Base-by-base conservation (phyloP, 2,113 vertebrate genomes). In the Trogon surrucura region DNA sequence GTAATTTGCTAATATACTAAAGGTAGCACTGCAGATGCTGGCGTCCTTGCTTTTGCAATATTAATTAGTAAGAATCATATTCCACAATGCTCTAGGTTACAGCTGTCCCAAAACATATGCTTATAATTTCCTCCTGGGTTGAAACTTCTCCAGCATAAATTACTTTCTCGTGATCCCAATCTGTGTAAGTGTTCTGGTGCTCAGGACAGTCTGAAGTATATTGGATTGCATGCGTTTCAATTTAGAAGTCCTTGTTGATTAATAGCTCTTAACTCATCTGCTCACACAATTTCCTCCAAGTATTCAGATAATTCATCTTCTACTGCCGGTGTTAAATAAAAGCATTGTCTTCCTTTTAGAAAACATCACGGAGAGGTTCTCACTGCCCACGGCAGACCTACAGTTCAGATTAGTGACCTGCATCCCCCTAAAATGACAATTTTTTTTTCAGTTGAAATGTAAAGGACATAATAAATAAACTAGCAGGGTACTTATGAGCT, bases 261-360 rank as follows among this genome's bases (percentile, higher is more conserved):
- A 96, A 97, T 96, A 95, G 85, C 56, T 75, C 89, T 96, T 92
- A 97, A 93, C 91, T 94, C 94, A 93, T 95, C 91, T 96, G 87
- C 85, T 96, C 92, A 96, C 82, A 97, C 91, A 96, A 93, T 96
- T 95, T 96, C 94, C 94, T 96, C 73, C 84, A 93, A 92, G 73
- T 87, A 87, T 60, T 92, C 75, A 92, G 70, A 65, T 93, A 95
- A 96, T 96, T 75, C 78, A 89, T 97, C 96, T 96, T 91, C 66
- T 30, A 74, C 57, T 94, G 88, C 85, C 84, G 72, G 47, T 16
- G 47, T 96, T 95, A 94, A 96, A 96, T 95, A 87, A 87, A 95
- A 86, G 50, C 86, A 95, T 94, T 53, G 72, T 85, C 80, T 91
- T 91, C 60, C 41, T 53, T 94, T 79, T 36, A 44, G 38, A 87